Evolutionary conservation across 1,140 invertebrate genomes (phyloP).

Genomic region (Cyclina sinensis): DNA sequence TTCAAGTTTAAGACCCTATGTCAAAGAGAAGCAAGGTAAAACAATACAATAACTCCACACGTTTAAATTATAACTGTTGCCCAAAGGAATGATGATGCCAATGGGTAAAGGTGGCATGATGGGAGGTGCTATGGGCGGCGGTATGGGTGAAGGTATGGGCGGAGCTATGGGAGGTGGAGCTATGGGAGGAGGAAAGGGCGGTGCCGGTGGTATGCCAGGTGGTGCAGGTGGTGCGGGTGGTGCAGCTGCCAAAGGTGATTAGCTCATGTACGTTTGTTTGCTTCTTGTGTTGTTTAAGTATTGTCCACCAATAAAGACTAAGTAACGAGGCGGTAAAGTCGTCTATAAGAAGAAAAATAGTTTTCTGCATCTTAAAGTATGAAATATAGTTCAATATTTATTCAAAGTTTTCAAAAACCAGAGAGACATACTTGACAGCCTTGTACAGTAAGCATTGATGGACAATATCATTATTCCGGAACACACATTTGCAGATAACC

Average conservation of each 20-base stretch:
- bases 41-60: not conserved
- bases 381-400: too few relatives aligned
- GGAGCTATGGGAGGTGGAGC: not conserved
- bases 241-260: constrained; percentile 2
- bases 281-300: not conserved
- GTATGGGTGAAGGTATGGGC: constrained; percentile 13
- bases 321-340: not conserved
- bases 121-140: constrained; percentile 14
- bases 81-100: constrained; percentile 27
- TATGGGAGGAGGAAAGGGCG: constrained; percentile 40
- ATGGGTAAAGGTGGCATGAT: constrained; percentile 33
- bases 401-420: too few relatives aligned
- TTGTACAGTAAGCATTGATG: not conserved
- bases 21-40: not conserved
- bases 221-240: constrained; percentile 30
- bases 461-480: not conserved
- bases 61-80: not conserved
- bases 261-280: constrained; percentile 1
- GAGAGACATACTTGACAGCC: too few relatives aligned
- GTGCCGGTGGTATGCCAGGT: constrained; percentile 33
- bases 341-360: not conserved
- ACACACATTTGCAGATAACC: not conserved
- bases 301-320: not conserved
- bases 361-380: too few relatives aligned
- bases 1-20: not conserved